Evolutionary conservation across 2,797 vertebrate genomes (phyloP).

Genomic region (Tenualosa ilisha): DNA sequence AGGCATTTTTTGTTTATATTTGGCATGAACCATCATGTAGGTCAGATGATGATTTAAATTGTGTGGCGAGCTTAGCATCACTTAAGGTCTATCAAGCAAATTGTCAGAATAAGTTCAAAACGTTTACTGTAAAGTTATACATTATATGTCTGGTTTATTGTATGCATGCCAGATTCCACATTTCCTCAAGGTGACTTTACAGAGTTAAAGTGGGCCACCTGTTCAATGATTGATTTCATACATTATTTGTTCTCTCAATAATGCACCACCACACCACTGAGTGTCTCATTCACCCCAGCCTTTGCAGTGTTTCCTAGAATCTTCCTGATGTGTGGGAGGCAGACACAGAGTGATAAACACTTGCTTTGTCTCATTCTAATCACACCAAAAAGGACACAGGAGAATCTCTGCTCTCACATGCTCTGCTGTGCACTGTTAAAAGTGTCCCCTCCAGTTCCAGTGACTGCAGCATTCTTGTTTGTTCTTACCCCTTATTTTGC

Average conservation of each 20-base stretch:
- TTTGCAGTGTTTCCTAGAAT: not conserved
- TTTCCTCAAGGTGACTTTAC: not conserved
- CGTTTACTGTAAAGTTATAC: too few relatives aligned
- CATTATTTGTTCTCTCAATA: not conserved
- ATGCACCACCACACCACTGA: not conserved
- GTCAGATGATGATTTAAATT: not conserved
- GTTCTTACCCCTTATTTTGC: not conserved
- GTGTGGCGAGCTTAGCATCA: too few relatives aligned
- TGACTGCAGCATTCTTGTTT: not conserved
- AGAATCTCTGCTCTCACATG: not conserved
- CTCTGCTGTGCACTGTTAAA: not conserved
- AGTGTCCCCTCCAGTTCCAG: not conserved
- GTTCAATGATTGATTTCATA: not conserved
- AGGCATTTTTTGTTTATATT: not conserved
- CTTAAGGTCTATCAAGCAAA: too few relatives aligned
- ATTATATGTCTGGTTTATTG: not conserved
- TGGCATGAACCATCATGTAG: not conserved
- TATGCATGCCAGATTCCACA: not conserved
- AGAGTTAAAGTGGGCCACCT: not conserved
- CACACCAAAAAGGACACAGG: not conserved
- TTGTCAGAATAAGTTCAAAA: too few relatives aligned
- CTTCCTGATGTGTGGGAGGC: not conserved
- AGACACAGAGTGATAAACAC: not conserved
- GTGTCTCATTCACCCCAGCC: not conserved
- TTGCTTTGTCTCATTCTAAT: conserved; percentile 17